Evolutionary conservation across 2,113 vertebrate species (phyloP).

Genomic region (Marmota flaviventris): DNA sequence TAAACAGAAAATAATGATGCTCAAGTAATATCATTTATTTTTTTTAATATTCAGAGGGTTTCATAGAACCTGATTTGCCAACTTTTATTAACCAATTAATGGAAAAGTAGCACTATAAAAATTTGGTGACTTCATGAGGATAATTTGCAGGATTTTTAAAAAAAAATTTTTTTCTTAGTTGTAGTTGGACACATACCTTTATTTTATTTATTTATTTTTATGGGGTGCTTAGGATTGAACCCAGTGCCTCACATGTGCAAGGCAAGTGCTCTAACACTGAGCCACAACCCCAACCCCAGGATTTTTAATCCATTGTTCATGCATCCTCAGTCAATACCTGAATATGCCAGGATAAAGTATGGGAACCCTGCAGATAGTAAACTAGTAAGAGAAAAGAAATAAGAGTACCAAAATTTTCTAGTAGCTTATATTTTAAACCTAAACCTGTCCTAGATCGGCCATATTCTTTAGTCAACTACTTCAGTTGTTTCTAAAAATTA

Average conservation of each 20-base stretch:
- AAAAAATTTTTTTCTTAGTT: too few relatives aligned
- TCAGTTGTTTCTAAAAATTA: neutral
- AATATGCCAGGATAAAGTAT: slow-evolving; percentile 6
- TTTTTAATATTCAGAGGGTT: slow-evolving; percentile 32
- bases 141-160: slow-evolving; percentile 4
- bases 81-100: slow-evolving; percentile 48
- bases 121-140: slow-evolving; percentile 19
- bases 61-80: slow-evolving; percentile 16
- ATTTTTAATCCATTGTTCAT: slow-evolving; percentile 62
- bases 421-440: slow-evolving; percentile 9
- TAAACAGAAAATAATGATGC: slow-evolving; percentile 16
- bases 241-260: too few relatives aligned
- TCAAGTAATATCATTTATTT: neutral
- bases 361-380: slow-evolving; percentile 1
- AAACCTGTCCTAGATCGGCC: neutral
- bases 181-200: too few relatives aligned
- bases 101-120: neutral
- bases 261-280: too few relatives aligned
- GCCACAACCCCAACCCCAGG: neutral
- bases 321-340: neutral
- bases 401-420: slow-evolving; percentile 15
- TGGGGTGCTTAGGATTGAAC: too few relatives aligned
- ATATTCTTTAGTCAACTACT: slow-evolving; percentile 15
- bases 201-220: too few relatives aligned
- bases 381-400: slow-evolving; percentile 28